These are phyloP conservation scores for Meteorus cinctellus DNA, from an alignment of 2,888 invertebrate species.

Conservation along the genomic window DNA sequence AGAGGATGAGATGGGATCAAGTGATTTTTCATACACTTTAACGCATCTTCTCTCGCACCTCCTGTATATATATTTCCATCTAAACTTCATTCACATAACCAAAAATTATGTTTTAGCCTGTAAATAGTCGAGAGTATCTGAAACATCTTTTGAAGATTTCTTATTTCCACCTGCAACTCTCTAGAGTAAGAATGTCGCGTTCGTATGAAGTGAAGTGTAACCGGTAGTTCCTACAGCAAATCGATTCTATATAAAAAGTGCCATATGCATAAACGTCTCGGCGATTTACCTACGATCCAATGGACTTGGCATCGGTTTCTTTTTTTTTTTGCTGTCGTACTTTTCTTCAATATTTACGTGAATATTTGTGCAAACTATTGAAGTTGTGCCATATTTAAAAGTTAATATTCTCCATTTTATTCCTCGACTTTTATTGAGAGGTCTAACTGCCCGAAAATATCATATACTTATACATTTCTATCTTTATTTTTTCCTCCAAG, in stretches of 20 bases:
- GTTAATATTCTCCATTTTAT: neutral
- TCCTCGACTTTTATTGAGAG: neutral
- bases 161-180: neutral
- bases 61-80: neutral
- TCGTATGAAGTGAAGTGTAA: neutral
- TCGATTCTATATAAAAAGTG: neutral
- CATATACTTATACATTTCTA: no score
- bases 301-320: neutral
- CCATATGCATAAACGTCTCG: neutral
- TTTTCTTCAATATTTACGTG: neutral
- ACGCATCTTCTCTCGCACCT: neutral
- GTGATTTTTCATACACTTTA: neutral
- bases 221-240: neutral
- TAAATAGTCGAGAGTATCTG: neutral
- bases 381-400: neutral
- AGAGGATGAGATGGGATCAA: neutral
- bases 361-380: neutral
- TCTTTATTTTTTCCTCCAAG: no score
- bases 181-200: neutral
- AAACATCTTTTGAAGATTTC: neutral
- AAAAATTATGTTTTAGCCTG: neutral
- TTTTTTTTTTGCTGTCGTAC: neutral
- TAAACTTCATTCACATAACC: neutral
- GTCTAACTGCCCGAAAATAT: no score
- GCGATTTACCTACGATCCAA: constrained; percentile 6